Evolutionary conservation across 2,888 invertebrate genomes (phyloP), one percentile per base, ranked within the genome.

Genomic region (Clunio marinus): DNA sequence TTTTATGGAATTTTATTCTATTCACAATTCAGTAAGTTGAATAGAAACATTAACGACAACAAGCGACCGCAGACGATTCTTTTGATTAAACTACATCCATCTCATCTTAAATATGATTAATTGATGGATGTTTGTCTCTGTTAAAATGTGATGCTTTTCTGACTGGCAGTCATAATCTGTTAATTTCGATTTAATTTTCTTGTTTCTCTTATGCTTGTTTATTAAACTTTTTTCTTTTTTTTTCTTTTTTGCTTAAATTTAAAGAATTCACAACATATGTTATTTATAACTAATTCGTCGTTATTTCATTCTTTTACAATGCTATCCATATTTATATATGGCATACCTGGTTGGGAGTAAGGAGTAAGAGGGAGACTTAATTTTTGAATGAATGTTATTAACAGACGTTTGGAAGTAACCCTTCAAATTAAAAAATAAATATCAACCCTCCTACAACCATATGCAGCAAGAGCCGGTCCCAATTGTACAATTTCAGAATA

Each of bases 31-130:
- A 25, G 25, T 57, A 3, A 45, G 45, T n/a, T n/a, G n/a, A n/a
- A 45, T 15, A 4, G 57, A 57, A 20, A 57, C 25, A 57, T 57
- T 57, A 57, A 57, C 57, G 57, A 27, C 17, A 7, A 20, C 17
- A 24, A 15, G 13, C 27, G 22, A 27, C 17, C 20, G 51, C 17
- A 24, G 27, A 24, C 27, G 22, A 27, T n/a, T 13, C 27, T 24
- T 51, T 51, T 22, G 22, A 22, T 41, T 41, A 51, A 17, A 51
- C 51, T 17, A 17, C 51, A 17, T 7, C 20, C 27, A n/a, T 17
- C 65, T 41, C 51, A 51, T 66, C 51, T 55, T 35, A 35, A 55
- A 51, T 32, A 66, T 55, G 66, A 66, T 66, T 66, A 66, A 66
- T 66, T 35, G 66, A 51, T 45, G 15, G 13, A 15, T 13, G 24